These are phyloP conservation scores for Trachymyrmex cornetzi DNA, from an alignment of 1,140 invertebrate species.

Conservation along the genomic window DNA sequence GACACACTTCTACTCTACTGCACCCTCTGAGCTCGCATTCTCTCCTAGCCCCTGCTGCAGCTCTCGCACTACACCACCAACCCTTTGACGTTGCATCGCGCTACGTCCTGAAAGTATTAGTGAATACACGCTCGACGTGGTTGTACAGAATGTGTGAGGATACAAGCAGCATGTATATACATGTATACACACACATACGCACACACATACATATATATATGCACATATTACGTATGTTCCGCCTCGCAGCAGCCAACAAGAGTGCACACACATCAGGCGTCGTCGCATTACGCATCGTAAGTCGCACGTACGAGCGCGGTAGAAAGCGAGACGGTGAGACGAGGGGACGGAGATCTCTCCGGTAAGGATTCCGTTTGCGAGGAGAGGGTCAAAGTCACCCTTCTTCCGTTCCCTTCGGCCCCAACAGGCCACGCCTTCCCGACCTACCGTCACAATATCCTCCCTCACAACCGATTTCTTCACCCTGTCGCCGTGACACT, in stretches of 20 bases:
- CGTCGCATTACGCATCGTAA: conserved; percentile 79
- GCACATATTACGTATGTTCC: conserved; percentile 43
- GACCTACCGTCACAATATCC: conserved; percentile 70
- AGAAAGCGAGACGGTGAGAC: conserved; percentile 66
- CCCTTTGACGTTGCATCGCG: conserved; percentile 79
- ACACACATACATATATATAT: neutral
- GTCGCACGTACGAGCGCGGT: conserved; percentile 73
- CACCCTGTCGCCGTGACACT: conserved; percentile 52
- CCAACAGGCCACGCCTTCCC: conserved; percentile 76
- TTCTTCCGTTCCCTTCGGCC: conserved; percentile 70
- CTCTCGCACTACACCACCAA: conserved; percentile 76
- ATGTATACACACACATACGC: neutral
- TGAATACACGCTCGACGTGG: conserved; percentile 43
- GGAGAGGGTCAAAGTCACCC: conserved; percentile 72
- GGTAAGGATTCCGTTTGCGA: conserved; percentile 68
- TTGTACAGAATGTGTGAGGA: neutral
- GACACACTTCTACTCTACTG: conserved; percentile 85
- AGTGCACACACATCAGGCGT: conserved; percentile 73
- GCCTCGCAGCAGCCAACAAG: conserved; percentile 59
- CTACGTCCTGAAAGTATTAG: conserved; percentile 68
- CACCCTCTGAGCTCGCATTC: conserved; percentile 77
- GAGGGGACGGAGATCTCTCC: conserved; percentile 53
- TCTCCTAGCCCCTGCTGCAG: conserved; percentile 67
- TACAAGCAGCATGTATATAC: neutral
- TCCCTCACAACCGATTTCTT: conserved; percentile 48